Base-by-base conservation (phyloP, 1,140 invertebrate genomes). In the Condylostylus longicornis region DNA sequence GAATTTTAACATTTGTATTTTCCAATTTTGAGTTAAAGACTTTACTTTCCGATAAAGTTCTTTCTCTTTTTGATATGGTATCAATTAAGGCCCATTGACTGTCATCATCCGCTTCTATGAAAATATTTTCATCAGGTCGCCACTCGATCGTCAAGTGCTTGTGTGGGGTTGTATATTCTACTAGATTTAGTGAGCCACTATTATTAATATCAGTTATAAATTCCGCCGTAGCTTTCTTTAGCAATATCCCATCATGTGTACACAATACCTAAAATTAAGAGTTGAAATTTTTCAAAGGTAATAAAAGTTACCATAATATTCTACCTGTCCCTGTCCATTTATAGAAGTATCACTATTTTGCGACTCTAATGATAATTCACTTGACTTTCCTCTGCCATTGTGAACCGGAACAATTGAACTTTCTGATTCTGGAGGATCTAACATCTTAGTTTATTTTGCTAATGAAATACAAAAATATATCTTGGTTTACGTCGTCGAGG, bases 61-160 rank as follows among this genome's bases (percentile, higher is more conserved):
- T 59, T 7, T 61, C 62, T 33, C 61, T 54, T 44, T 66, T 67
- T 47, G 70, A 72, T 43, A 80, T 73, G 19, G 77, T 77, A 44
- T 82, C 76, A 5, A 85, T 77, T 25, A 84, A 63, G 3, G 79
- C 77, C 82, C 82, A 84, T 51, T 79, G 75, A 29, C 73, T 72
- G 46, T 82, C 79, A 6, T 74, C 74, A 43, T 80, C 78, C 15
- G 74, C 69, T n/a, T n/a, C n/a, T 20, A 78, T 74, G 29, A 81
- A 71, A 27, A 75, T 70, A 33, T 77, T 68, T 51, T 78, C 80
- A 42, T 73, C 74, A 4, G 79, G 78, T 52, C 75, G 75, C 83
- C 82, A 87, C 61, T 85, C 82, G 23, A 87, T 71, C 29, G 67
- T 77, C 44, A 69, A 60, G 13, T 57, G 61, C 17, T 53, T 52